A percentile compares a stretch with the other conserved stretches of the same genome.
These are phyloP conservation scores for Diplosoma virens DNA, from an alignment of 23 tunicate genomes.

Conservation along the genomic window DNA sequence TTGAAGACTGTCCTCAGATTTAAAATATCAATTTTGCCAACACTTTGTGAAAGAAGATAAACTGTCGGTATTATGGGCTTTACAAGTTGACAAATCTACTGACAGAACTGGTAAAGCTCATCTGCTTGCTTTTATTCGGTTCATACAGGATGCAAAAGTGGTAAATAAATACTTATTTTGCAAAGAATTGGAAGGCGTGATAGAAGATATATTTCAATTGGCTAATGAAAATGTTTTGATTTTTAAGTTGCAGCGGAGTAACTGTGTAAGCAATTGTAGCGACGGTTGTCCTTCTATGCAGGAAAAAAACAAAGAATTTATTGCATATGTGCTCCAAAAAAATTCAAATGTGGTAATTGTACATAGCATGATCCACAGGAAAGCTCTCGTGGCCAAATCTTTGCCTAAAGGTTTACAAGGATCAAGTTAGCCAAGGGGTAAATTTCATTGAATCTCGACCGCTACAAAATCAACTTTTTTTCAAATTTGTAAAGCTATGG, in stretches of 20 bases:
- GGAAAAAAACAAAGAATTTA: constrained; percentile 29
- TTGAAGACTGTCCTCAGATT: constrained; percentile 58
- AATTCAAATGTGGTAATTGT: constrained; percentile 33
- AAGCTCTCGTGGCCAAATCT: constrained; percentile 32
- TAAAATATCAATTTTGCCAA: constrained; percentile 45
- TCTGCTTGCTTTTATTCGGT: too few relatives aligned
- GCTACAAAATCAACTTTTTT: constrained; percentile 31
- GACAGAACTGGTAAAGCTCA: constrained; percentile 53
- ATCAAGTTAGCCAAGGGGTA: constrained; percentile 22
- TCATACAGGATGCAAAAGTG: constrained; percentile 27
- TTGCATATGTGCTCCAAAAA: constrained; percentile 25
- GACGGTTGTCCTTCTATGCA: constrained; percentile 37
- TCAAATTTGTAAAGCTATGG: too few relatives aligned
- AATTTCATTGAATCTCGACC: constrained; percentile 44
- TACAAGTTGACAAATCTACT: constrained; percentile 60
- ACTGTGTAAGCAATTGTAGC: constrained; percentile 41
- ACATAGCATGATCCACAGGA: constrained; percentile 40
- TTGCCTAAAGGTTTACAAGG: constrained; percentile 23
- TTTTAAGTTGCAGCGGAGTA: constrained; percentile 22
- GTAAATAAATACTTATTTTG: constrained; percentile 52
- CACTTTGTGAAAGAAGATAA: constrained; percentile 29
- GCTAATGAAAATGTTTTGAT: constrained; percentile 27
- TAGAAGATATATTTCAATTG: constrained; percentile 48
- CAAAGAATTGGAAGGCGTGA: constrained; percentile 29
- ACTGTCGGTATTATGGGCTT: constrained; percentile 24